These are phyloP conservation scores for Tinea semifulvella DNA, from an alignment of 2,888 invertebrate genomes.

Conservation along the genomic window DNA sequence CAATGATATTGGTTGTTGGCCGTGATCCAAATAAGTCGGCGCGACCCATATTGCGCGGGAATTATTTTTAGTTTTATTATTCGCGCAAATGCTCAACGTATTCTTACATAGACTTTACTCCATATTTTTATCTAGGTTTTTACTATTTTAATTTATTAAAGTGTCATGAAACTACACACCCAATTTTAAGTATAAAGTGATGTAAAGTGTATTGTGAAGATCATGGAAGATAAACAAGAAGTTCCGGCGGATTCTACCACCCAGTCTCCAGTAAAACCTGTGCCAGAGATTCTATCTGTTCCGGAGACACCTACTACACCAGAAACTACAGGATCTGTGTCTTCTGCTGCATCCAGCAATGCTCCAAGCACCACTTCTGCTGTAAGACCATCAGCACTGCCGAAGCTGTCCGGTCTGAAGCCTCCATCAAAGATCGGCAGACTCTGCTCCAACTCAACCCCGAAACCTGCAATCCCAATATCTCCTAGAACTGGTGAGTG, in stretches of 20 bases:
- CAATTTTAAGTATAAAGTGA: neutral
- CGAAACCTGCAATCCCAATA: constrained; percentile 73
- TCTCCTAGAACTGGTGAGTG: constrained; percentile 64
- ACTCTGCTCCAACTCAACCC: constrained; percentile 69
- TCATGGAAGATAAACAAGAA: constrained; percentile 53
- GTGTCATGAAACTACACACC: no score
- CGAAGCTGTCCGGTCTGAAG: constrained; percentile 70
- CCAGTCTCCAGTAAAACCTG: constrained; percentile 40
- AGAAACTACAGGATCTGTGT: neutral
- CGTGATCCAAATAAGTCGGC: constrained; percentile 58
- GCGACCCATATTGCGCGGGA: constrained; percentile 60
- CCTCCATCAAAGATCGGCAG: constrained; percentile 74
- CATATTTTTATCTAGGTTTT: no score
- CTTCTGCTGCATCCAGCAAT: neutral
- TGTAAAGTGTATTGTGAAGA: constrained; percentile 19
- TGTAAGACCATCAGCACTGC: constrained; percentile 42
- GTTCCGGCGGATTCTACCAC: constrained; percentile 33
- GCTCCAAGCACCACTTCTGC: neutral
- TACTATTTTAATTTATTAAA: no score
- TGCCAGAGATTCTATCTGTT: constrained; percentile 32
- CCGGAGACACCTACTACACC: constrained; percentile 25
- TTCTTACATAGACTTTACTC: no score
- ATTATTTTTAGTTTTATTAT: constrained; percentile 58
- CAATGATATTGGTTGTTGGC: constrained; percentile 32
- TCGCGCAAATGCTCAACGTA: constrained; percentile 18